A percentile compares a stretch with the other conserved stretches of the same genome.
These are phyloP conservation scores for Pyrgilauda ruficollis DNA, from an alignment of 2,113 vertebrate species.

Conservation along the genomic window DNA sequence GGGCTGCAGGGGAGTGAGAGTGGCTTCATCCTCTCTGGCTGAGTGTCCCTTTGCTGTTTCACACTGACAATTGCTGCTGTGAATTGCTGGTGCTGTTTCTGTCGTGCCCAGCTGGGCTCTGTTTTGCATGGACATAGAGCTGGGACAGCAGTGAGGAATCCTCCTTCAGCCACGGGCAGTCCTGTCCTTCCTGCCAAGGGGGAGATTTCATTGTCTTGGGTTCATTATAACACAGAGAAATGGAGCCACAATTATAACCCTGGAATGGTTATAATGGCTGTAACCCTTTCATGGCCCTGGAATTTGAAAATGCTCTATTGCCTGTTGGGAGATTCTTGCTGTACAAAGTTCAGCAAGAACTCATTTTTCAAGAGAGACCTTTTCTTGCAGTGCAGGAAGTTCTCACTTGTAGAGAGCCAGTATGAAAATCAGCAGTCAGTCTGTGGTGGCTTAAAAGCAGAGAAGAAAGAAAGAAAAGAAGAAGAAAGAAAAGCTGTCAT, in stretches of 20 bases:
- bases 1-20: neutral
- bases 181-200: neutral
- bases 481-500: neutral
- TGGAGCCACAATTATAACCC: neutral
- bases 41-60: neutral
- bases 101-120: neutral
- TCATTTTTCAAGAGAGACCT: neutral
- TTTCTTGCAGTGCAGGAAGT: neutral
- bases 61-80: neutral
- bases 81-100: fast-evolving
- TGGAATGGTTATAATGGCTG: neutral
- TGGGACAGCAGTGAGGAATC: neutral
- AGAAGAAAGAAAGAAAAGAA: no score
- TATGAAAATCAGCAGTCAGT: neutral
- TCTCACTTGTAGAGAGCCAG: neutral
- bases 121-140: fast-evolving
- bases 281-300: neutral
- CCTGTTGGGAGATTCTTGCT: neutral
- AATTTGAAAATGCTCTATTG: neutral
- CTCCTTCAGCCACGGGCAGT: neutral
- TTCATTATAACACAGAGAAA: neutral
- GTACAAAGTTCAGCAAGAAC: neutral
- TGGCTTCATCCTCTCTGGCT: neutral
- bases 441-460: neutral
- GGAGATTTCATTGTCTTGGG: neutral